Evolutionary conservation across 2,113 vertebrate species (phyloP).

Genomic region (Marmota monax): DNA sequence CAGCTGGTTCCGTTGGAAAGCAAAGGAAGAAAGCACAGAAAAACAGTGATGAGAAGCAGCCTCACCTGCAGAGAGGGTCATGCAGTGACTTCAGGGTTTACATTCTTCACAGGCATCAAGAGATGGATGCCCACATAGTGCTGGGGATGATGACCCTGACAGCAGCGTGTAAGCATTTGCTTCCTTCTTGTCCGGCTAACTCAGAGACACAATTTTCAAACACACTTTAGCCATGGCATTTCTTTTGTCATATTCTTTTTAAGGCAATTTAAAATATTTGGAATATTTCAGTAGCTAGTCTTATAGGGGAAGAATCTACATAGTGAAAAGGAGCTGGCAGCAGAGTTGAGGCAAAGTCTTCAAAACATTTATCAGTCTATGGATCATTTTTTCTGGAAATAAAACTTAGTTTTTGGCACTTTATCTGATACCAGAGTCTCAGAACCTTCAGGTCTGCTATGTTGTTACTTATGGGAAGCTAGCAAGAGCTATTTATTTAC

Average conservation of each 20-base stretch:
- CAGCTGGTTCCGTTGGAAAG: conserved; percentile 85
- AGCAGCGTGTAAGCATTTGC: background rate
- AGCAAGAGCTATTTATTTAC: conserved; percentile 60
- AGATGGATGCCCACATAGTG: background rate
- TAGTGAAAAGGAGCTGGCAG: background rate
- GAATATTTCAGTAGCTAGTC: background rate
- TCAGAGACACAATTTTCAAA: background rate
- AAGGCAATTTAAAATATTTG: background rate
- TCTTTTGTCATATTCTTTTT: background rate
- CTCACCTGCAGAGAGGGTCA: background rate
- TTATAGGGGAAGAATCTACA: background rate
- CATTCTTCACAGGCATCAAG: background rate
- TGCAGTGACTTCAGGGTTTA: background rate
- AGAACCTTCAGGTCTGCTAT: background rate
- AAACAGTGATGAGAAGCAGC: conserved; percentile 77
- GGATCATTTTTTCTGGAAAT: conserved; percentile 56
- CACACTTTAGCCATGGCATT: background rate
- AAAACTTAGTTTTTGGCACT: conserved; percentile 20
- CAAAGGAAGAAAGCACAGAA: conserved; percentile 78
- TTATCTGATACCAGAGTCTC: conserved; percentile 48
- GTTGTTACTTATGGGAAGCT: conserved; percentile 40
- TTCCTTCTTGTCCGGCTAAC: background rate
- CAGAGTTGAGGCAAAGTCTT: conserved; percentile 8
- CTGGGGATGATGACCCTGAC: background rate
- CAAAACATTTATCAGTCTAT: background rate